Percentiles rank a stretch among this genome's conserved stretches.
phyloP scores from a whole-genome alignment of 1,140 invertebrate genomes.

The Spodoptera frugiperda region DNA sequence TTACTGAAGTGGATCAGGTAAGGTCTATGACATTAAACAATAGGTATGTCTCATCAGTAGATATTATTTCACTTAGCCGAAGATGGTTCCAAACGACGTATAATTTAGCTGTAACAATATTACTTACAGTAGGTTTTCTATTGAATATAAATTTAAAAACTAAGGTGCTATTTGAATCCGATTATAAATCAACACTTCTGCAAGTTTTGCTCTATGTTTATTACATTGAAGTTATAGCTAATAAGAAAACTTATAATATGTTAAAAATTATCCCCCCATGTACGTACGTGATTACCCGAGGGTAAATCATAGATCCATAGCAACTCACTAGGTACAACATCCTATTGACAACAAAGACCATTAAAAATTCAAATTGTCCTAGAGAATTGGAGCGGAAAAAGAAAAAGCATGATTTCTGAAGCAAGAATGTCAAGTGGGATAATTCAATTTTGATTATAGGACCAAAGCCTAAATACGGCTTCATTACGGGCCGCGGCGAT shows the following conservation, averaged over 20 bases:
- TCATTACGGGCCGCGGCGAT: constrained; percentile 80
- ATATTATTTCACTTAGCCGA: neutral
- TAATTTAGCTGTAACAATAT: too few relatives aligned
- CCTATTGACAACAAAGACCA: constrained; percentile 58
- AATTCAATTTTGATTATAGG: constrained; percentile 86
- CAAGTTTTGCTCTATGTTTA: too few relatives aligned
- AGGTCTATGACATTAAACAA: constrained; percentile 31
- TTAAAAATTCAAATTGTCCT: constrained; percentile 81
- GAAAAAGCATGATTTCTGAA: constrained; percentile 73
- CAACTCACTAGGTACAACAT: constrained; percentile 63
- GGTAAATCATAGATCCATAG: constrained; percentile 50
- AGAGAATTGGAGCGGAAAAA: constrained; percentile 83
- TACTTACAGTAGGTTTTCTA: too few relatives aligned
- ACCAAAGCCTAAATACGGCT: constrained; percentile 82
- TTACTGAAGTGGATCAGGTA: constrained; percentile 20
- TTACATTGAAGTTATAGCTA: neutral
- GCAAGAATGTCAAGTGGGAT: constrained; percentile 83
- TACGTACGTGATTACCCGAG: constrained; percentile 13
- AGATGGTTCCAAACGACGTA: too few relatives aligned
- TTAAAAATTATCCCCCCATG: constrained; percentile 4
- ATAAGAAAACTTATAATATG: too few relatives aligned
- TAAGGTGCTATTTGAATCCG: too few relatives aligned
- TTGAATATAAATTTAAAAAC: too few relatives aligned
- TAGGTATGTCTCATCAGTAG: neutral
- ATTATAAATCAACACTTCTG: too few relatives aligned